These are phyloP conservation scores for Muscidifurax raptorellus DNA, from an alignment of 1,140 invertebrate species.

Conservation along the genomic window DNA sequence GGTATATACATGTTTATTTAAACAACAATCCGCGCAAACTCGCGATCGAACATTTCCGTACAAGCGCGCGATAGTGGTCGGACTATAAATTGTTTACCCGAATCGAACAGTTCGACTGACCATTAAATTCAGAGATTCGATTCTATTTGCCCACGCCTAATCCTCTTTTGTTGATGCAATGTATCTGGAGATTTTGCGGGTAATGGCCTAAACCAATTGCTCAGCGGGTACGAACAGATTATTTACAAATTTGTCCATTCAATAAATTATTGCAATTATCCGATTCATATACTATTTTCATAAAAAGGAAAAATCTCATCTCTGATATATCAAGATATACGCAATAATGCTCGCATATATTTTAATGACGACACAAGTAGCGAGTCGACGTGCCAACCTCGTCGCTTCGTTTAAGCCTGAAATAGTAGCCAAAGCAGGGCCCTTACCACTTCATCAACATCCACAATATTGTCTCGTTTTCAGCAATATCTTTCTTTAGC, in stretches of 20 bases:
- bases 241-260: neutral
- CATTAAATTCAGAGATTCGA: slow-evolving; percentile 23
- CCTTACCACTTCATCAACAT: neutral
- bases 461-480: slow-evolving; percentile 9
- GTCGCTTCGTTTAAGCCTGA: neutral
- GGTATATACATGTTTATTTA: neutral
- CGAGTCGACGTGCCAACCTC: neutral
- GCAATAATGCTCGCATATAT: neutral
- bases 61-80: too few species aligned
- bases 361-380: neutral
- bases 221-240: neutral
- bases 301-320: neutral
- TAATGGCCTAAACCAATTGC: slow-evolving; percentile 13
- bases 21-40: neutral
- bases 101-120: neutral
- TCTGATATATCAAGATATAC: too few species aligned
- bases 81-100: neutral
- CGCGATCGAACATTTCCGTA: too few species aligned
- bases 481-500: slow-evolving; percentile 19
- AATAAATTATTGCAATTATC: too few species aligned
- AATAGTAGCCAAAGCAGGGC: neutral
- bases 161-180: slow-evolving; percentile 37
- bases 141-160: slow-evolving; percentile 10
- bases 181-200: slow-evolving; percentile 22
- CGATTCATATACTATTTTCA: neutral